Percentiles rank a stretch among this genome's conserved stretches.
Conservation (phyloP, 2,888 invertebrate genomes). For the Eumerus sabulonum region DNA sequence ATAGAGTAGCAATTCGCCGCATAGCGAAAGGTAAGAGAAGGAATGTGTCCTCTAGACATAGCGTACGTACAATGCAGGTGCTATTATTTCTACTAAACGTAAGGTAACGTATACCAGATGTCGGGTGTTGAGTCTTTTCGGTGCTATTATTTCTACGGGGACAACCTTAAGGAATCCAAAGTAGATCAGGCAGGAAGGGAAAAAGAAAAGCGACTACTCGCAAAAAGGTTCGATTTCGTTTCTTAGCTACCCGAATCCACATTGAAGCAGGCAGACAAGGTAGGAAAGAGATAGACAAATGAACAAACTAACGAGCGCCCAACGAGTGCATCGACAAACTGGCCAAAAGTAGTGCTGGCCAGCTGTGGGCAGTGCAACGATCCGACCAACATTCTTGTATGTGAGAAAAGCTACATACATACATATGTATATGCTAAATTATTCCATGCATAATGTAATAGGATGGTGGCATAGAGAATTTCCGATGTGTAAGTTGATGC, state of each 20-base stretch:
- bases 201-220: too few relatives aligned
- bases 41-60: constrained; percentile 41
- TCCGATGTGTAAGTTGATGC: constrained; percentile 65
- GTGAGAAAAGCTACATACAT: constrained; percentile 37
- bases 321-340: not conserved
- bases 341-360: constrained; percentile 3
- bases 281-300: too few relatives aligned
- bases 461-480: constrained; percentile 62
- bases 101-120: constrained; percentile 33
- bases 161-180: constrained; percentile 50
- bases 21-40: constrained; percentile 52
- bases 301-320: too few relatives aligned
- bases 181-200: not conserved
- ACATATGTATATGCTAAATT: constrained; percentile 66
- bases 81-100: constrained; percentile 56
- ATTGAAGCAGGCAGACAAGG: too few relatives aligned
- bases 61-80: constrained; percentile 4
- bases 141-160: constrained; percentile 35
- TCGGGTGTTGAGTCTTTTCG: constrained; percentile 7
- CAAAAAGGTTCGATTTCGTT: too few relatives aligned
- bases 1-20: constrained; percentile 35
- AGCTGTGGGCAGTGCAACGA: not conserved
- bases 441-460: constrained; percentile 68
- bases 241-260: too few relatives aligned
- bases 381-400: constrained; percentile 11